Evolutionary conservation across 2,888 invertebrate genomes (phyloP), one percentile per base, ranked within the genome.

Genomic region (Campoplex nolae): DNA sequence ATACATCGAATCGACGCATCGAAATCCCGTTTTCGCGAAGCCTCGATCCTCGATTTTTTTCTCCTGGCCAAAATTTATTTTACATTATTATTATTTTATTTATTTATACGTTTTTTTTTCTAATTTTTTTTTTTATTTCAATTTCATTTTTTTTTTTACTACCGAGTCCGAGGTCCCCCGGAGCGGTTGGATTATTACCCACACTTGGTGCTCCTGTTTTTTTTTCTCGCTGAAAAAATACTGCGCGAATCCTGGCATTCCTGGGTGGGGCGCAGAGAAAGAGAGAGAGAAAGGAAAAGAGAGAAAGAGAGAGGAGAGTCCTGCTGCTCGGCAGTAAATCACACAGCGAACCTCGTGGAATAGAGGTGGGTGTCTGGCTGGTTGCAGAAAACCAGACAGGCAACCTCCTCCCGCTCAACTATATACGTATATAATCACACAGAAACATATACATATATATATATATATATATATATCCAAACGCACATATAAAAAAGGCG

Each of bases 201-300:
- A 74, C 65, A 54, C 80, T 80, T 48, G 68, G 75, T 77, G 87
- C 79, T 83, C 85, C 73, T 71, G 76, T 83, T 75, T 62, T 78
- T 75, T 84, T 79, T 74, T 35, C 48, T 84, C 83, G 92, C 92
- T 92, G 89, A 90, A 90, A 90, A 92, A 93, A 92, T 93, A 91
- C 92, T 92, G 91, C 92, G 92, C 91, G 92, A 93, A 93, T 89
- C 90, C 88, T 91, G 91, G 92, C 94, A 94, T 94, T 94, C 94
- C 93, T 93, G 94, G 94, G 94, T 93, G 94, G 93, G 94, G 93
- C 94, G 92, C 45, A 58, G 67, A 65, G 73, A 67, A 42, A 65
- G 73, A 67, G 54, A 65, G 54, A 56, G 32, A 45, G 58, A 70
- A 74, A 78, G 79, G n/a, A 65, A 73, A 23, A 51, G 51, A 51